phyloP scores from a whole-genome alignment of 1,140 invertebrate genomes.

The Bilobella aurantiaca region DNA sequence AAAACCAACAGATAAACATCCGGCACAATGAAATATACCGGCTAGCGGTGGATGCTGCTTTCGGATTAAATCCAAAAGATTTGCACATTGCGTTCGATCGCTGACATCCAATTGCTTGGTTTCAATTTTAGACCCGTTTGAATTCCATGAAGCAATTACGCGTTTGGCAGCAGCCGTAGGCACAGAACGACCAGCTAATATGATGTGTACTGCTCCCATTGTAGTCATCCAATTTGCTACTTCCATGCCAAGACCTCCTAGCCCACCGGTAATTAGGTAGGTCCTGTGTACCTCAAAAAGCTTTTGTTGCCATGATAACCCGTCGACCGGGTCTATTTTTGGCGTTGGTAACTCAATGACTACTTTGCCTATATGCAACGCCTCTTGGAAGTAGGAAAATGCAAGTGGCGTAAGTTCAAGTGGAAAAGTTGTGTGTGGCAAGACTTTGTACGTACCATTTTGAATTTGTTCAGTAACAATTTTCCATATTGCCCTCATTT shows the following conservation, averaged over 20 bases:
- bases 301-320: neutral
- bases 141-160: neutral
- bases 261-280: slow-evolving; percentile 14
- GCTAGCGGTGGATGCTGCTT: neutral
- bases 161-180: neutral
- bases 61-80: neutral
- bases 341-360: slow-evolving; percentile 4
- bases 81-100: neutral
- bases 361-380: slow-evolving; percentile 13
- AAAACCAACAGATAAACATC: slow-evolving; percentile 1
- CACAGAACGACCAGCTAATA: slow-evolving; percentile 17
- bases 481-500: slow-evolving; percentile 1
- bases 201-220: slow-evolving; percentile 15
- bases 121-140: neutral
- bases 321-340: neutral
- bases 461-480: neutral
- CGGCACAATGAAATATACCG: slow-evolving; percentile 17
- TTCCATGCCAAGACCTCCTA: slow-evolving; percentile 22
- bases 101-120: slow-evolving; percentile 2
- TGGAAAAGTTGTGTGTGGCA: neutral
- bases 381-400: slow-evolving; percentile 14
- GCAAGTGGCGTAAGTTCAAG: slow-evolving; percentile 2
- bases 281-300: neutral
- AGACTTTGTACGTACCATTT: neutral
- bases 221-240: slow-evolving; percentile 20